A percentile compares a stretch with the other conserved stretches of the same genome.
These are phyloP conservation scores for Pelvicachromis taeniatus DNA, from an alignment of 2,113 vertebrate species.

Conservation along the genomic window DNA sequence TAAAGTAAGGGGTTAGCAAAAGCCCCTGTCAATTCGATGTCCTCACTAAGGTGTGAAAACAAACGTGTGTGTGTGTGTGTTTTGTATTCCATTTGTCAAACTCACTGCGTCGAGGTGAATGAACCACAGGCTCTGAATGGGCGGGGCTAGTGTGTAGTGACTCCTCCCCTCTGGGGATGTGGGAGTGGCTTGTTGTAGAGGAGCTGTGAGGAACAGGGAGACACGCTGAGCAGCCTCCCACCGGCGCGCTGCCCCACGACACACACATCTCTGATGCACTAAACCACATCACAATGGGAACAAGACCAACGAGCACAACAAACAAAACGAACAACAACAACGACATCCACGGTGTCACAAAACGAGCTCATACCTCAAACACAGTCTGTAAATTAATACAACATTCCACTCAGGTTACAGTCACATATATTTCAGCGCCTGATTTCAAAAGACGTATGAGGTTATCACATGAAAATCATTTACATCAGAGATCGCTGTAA, in stretches of 20 bases:
- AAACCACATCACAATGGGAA: conserved; percentile 42
- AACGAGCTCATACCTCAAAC: conserved; percentile 35
- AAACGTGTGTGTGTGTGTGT: neutral
- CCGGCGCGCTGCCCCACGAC: conserved; percentile 67
- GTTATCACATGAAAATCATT: neutral
- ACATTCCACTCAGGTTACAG: conserved; percentile 18
- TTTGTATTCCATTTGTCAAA: neutral
- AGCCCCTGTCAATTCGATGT: neutral
- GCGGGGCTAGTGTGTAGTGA: conserved; percentile 68
- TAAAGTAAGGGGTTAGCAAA: neutral
- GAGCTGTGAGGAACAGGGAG: conserved; percentile 83
- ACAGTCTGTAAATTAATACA: conserved; percentile 18
- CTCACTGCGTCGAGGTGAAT: conserved; percentile 78
- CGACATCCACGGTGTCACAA: conserved; percentile 58
- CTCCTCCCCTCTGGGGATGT: conserved; percentile 72
- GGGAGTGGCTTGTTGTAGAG: conserved; percentile 68
- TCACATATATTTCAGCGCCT: conserved; percentile 58
- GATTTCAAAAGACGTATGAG: neutral
- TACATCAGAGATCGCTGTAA: conserved; percentile 34
- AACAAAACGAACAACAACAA: conserved; percentile 45
- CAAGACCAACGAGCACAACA: conserved; percentile 40
- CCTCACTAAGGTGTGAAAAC: neutral
- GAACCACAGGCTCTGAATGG: conserved; percentile 64
- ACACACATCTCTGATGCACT: conserved; percentile 72
- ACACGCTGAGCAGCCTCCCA: conserved; percentile 79